phyloP scores from a whole-genome alignment of 2,797 vertebrate species.

The Danio kyathit region DNA sequence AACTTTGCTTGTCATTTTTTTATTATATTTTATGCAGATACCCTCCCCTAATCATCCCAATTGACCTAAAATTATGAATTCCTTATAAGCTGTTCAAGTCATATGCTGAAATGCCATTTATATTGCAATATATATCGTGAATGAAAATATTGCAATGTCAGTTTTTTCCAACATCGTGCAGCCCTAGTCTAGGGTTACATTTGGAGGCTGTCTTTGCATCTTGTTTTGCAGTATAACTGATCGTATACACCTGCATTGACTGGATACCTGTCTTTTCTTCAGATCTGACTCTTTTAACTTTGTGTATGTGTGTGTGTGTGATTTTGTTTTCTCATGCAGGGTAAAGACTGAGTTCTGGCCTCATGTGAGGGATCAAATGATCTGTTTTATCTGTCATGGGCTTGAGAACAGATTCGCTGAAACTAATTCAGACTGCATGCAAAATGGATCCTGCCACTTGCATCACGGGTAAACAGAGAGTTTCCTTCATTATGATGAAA shows the following conservation, averaged over 20 bases:
- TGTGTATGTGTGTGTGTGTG: background rate
- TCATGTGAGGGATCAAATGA: conserved; percentile 76
- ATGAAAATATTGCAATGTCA: no score
- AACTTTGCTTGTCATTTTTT: no score
- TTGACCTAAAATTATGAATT: no score
- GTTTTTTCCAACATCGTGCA: no score
- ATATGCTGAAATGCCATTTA: no score
- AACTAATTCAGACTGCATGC: conserved; percentile 80
- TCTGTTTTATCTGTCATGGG: conserved; percentile 71
- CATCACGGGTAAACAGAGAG: conserved; percentile 79
- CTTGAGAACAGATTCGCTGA: conserved; percentile 75
- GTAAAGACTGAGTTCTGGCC: conserved; percentile 61
- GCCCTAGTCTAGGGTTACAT: no score
- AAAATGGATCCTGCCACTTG: conserved; percentile 78
- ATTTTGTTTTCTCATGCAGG: conserved; percentile 69
- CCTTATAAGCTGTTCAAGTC: no score
- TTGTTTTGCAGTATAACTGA: no score
- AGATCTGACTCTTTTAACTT: background rate
- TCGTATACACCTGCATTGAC: background rate
- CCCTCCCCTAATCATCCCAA: no score
- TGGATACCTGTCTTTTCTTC: background rate
- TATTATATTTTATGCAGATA: no score
- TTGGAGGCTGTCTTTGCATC: no score
- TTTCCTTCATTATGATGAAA: conserved; percentile 71
- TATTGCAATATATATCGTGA: no score